Evolutionary conservation across 2,797 vertebrate species (phyloP).

Genomic region (Eleutherodactylus coqui): DNA sequence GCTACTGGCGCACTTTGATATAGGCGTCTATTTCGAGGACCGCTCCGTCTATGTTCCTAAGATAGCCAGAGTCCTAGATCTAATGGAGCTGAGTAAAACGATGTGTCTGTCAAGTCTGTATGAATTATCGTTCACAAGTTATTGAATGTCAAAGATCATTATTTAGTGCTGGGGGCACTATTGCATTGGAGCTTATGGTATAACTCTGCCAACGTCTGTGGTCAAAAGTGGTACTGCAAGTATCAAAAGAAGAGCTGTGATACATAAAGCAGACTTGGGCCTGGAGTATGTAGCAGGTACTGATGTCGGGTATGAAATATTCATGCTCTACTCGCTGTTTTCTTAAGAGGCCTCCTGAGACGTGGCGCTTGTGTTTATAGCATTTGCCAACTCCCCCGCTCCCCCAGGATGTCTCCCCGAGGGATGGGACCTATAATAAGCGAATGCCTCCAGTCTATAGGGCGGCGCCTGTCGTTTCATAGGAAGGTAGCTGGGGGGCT

Average conservation of each 20-base stretch:
- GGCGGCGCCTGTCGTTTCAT: neutral
- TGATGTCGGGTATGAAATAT: slow-evolving; percentile 16
- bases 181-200: neutral
- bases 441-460: neutral
- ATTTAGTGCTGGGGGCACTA: neutral
- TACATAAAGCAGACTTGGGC: neutral
- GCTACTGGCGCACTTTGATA: neutral
- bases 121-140: neutral
- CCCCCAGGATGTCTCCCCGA: neutral
- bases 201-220: neutral
- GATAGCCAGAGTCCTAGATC: neutral
- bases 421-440: neutral
- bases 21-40: neutral
- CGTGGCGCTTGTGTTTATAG: neutral
- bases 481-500: neutral
- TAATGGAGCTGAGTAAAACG: neutral
- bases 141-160: neutral
- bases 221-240: slow-evolving; percentile 4
- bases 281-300: too few species aligned
- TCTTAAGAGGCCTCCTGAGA: slow-evolving; percentile 9
- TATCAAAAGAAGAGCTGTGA: too few species aligned
- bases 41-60: neutral
- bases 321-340: neutral
- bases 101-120: neutral
- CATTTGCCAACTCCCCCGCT: neutral